Conservation (phyloP, 2,888 invertebrate species). For the Phaedon cochleariae region DNA sequence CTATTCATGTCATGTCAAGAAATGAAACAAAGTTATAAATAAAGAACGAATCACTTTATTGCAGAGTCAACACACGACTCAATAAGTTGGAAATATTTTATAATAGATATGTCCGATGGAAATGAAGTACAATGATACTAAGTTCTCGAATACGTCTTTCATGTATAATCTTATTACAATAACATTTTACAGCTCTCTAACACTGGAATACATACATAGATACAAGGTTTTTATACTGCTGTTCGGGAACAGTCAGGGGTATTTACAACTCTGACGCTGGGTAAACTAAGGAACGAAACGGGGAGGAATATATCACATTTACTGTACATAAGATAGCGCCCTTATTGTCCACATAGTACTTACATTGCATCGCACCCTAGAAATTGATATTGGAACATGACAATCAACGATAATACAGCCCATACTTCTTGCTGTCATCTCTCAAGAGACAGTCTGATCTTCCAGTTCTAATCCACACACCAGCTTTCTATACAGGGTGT, state of each 20-base stretch:
- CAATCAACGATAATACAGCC: not conserved
- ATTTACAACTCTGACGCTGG: slow-evolving; percentile 41
- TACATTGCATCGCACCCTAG: not conserved
- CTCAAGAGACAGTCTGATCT: too few relatives aligned
- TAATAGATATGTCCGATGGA: slow-evolving; percentile 52
- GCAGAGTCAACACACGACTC: slow-evolving; percentile 61
- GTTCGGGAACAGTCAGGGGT: slow-evolving; percentile 47
- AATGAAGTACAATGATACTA: slow-evolving; percentile 49
- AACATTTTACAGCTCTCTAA: slow-evolving; percentile 58
- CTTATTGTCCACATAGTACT: slow-evolving; percentile 47
- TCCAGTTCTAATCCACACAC: too few relatives aligned
- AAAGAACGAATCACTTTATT: slow-evolving; percentile 64
- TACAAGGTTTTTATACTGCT: slow-evolving; percentile 61
- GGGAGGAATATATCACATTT: slow-evolving; percentile 59
- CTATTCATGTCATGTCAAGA: not conserved
- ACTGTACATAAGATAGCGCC: slow-evolving; percentile 53
- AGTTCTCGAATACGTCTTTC: slow-evolving; percentile 45
- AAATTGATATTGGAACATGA: not conserved
- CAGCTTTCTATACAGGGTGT: too few relatives aligned
- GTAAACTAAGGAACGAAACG: slow-evolving; percentile 58
- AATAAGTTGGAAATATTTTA: slow-evolving; percentile 51
- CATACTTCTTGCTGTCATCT: too few relatives aligned
- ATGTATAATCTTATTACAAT: slow-evolving; percentile 51
- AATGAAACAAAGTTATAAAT: slow-evolving; percentile 45
- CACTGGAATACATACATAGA: slow-evolving; percentile 61